phyloP scores from a whole-genome alignment of 2,797 vertebrate genomes.

The Hemibagrus guttatus region DNA sequence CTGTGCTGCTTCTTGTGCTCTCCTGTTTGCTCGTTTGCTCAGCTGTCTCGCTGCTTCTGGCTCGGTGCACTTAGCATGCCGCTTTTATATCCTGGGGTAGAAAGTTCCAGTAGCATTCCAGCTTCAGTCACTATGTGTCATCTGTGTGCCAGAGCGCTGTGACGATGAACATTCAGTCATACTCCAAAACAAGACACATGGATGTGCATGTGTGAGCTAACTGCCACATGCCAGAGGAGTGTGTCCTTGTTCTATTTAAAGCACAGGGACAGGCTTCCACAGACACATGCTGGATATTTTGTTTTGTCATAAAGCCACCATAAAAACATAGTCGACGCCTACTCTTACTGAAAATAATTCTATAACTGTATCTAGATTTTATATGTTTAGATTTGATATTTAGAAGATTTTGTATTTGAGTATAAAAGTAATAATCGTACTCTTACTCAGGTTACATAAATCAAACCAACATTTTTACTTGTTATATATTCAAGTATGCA shows the following conservation, averaged over 20 bases:
- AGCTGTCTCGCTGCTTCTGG: slow-evolving; percentile 53
- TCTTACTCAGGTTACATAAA: neutral
- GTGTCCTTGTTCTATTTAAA: slow-evolving; percentile 72
- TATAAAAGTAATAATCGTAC: neutral
- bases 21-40: neutral
- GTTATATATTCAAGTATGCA: neutral
- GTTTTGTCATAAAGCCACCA: neutral
- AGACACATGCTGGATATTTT: slow-evolving; percentile 35
- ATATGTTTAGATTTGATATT: neutral
- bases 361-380: neutral
- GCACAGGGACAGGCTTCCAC: slow-evolving; percentile 39
- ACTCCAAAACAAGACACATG: slow-evolving; percentile 67
- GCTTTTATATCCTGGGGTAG: slow-evolving; percentile 59
- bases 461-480: neutral
- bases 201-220: slow-evolving; percentile 58
- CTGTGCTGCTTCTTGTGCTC: slow-evolving; percentile 40
- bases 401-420: neutral
- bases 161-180: slow-evolving; percentile 61
- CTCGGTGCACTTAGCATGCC: neutral
- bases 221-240: slow-evolving; percentile 66
- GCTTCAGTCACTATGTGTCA: slow-evolving; percentile 43
- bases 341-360: neutral
- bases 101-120: slow-evolving; percentile 73
- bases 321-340: slow-evolving; percentile 6
- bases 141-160: slow-evolving; percentile 47